These are phyloP conservation scores for Sciurus niger DNA, from an alignment of 2,113 vertebrate genomes.

Conservation along the genomic window DNA sequence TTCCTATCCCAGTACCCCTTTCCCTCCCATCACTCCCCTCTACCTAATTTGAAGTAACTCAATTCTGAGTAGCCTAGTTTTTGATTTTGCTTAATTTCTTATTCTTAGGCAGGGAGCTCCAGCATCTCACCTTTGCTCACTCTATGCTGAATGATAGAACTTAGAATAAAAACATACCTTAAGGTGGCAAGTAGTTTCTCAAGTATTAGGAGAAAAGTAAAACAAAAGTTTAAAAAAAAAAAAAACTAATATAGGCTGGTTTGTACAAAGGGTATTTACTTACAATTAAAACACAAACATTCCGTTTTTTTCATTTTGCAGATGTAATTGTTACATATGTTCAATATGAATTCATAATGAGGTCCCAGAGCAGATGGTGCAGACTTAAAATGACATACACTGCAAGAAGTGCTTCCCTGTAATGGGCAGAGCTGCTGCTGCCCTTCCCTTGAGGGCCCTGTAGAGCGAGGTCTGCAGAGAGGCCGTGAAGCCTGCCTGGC, in stretches of 20 bases:
- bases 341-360: conserved; percentile 85
- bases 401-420: conserved; percentile 57
- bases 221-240: neutral
- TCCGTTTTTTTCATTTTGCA: conserved; percentile 64
- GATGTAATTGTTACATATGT: conserved; percentile 81
- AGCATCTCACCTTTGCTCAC: neutral
- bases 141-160: neutral
- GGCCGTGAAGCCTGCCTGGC: neutral
- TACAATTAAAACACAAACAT: conserved; percentile 8
- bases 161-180: conserved; percentile 20
- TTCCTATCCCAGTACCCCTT: too few species aligned
- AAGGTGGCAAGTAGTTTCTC: neutral
- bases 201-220: conserved; percentile 16
- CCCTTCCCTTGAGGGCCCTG: neutral
- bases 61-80: neutral
- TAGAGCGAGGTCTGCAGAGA: rapidly evolving
- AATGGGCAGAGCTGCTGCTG: neutral
- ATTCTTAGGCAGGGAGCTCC: neutral
- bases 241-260: conserved; percentile 48
- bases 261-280: conserved; percentile 72
- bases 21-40: too few species aligned
- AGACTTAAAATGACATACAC: conserved; percentile 74
- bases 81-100: neutral
- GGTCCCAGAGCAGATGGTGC: conserved; percentile 85
- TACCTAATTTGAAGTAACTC: too few species aligned